A percentile compares a stretch with the other conserved stretches of the same genome.
Evolutionary conservation across 1,140 invertebrate genomes (phyloP).

Genomic region (Zaprionus camerounensis): DNA sequence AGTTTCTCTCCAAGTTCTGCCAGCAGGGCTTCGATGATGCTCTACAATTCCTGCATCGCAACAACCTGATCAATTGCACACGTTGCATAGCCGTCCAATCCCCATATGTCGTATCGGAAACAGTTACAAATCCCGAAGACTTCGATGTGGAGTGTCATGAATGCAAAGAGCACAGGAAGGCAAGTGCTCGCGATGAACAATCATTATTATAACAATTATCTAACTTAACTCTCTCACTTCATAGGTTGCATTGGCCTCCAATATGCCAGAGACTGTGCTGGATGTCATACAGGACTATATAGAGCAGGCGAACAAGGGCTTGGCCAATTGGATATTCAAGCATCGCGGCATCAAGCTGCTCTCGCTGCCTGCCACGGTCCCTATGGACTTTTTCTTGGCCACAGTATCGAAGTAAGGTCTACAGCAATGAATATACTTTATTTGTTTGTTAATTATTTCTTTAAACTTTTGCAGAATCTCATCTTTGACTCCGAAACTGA

Average conservation of each 20-base stretch:
- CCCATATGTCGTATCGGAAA: conserved; percentile 90
- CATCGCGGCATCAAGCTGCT: conserved; percentile 91
- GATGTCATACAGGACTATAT: conserved; percentile 96
- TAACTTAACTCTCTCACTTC: conserved; percentile 3
- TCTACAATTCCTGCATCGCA: conserved; percentile 94
- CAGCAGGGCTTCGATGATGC: conserved; percentile 99
- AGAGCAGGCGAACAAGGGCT: conserved; percentile 94
- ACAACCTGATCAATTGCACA: conserved; percentile 94
- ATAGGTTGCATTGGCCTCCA: conserved; percentile 92
- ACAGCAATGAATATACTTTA: neutral
- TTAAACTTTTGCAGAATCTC: conserved; percentile 48
- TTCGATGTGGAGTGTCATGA: conserved; percentile 93
- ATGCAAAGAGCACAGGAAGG: conserved; percentile 93
- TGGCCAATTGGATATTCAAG: conserved; percentile 95
- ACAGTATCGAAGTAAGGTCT: conserved; percentile 91
- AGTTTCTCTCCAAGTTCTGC: conserved; percentile 97
- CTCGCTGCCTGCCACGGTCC: conserved; percentile 92
- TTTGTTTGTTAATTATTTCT: conserved; percentile 6
- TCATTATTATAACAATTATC: neutral
- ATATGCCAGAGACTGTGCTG: conserved; percentile 93
- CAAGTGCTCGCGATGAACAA: conserved; percentile 71
- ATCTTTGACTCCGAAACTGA: conserved; percentile 69
- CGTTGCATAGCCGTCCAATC: conserved; percentile 93
- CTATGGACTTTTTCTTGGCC: conserved; percentile 93
- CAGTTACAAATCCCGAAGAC: conserved; percentile 86